Percentiles rank a stretch among this genome's conserved stretches.
Conservation (phyloP, 2,888 invertebrate genomes). For the Gonocerus acuteangulatus region DNA sequence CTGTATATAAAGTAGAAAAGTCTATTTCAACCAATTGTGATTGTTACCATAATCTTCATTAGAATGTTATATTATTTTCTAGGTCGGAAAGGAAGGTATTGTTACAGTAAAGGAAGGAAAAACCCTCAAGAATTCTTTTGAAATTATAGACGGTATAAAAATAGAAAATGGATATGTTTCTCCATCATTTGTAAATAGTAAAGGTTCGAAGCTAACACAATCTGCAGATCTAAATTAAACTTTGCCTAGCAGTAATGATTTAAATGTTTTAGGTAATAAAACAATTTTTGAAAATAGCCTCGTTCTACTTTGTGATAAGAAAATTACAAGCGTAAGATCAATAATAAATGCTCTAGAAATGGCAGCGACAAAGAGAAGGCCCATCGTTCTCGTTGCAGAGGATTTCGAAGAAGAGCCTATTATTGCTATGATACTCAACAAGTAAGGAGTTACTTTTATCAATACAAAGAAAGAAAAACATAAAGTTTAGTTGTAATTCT, state of each 20-base stretch:
- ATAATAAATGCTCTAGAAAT: conserved; percentile 39
- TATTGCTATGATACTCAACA: conserved; percentile 47
- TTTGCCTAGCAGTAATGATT: background rate
- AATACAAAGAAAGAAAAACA: background rate
- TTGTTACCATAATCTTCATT: too few species aligned
- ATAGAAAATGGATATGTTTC: conserved; percentile 41
- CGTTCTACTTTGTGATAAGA: conserved; percentile 39
- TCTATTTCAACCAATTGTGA: too few species aligned
- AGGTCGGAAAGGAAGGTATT: conserved; percentile 41
- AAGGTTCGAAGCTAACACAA: too few species aligned
- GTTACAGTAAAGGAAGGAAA: conserved; percentile 41
- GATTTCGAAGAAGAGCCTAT: conserved; percentile 49
- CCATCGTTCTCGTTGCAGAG: conserved; percentile 44
- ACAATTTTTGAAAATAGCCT: conserved; percentile 37
- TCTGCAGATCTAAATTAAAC: background rate
- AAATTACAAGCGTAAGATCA: conserved; percentile 36
- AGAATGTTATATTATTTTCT: background rate
- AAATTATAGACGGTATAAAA: conserved; percentile 40
- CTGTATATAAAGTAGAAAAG: too few species aligned
- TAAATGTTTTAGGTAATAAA: conserved; percentile 23
- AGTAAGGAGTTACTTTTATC: conserved; percentile 38
- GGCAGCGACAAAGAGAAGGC: conserved; percentile 33
- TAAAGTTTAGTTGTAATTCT: background rate
- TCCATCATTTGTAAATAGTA: conserved; percentile 39
- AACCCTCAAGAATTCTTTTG: conserved; percentile 35